These are phyloP conservation scores for Thripadectes ignobilis DNA, from an alignment of 2,797 vertebrate genomes.

Conservation along the genomic window DNA sequence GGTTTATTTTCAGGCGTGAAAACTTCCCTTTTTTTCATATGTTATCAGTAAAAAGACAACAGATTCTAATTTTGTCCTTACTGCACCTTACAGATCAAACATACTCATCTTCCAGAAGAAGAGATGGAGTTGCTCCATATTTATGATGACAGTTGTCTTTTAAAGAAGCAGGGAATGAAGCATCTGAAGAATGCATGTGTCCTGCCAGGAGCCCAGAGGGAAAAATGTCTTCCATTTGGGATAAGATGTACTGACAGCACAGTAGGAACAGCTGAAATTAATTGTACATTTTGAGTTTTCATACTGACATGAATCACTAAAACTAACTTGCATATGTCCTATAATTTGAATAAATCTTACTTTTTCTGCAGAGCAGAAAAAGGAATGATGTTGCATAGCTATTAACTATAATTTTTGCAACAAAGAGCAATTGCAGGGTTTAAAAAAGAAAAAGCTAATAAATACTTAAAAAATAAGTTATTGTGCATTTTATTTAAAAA, in stretches of 20 bases:
- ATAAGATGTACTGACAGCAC: slow-evolving; percentile 10
- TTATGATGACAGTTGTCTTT: slow-evolving; percentile 27
- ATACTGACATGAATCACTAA: background rate
- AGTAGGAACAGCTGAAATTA: slow-evolving; percentile 18
- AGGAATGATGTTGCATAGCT: background rate
- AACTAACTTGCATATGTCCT: background rate
- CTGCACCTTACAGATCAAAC: background rate
- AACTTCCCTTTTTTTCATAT: background rate
- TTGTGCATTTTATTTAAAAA: background rate
- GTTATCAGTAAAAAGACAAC: background rate
- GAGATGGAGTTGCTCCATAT: background rate
- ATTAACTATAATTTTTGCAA: background rate
- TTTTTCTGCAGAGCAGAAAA: background rate
- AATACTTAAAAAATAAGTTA: background rate
- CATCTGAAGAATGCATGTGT: background rate
- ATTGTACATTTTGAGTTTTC: background rate
- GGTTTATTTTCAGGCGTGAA: background rate
- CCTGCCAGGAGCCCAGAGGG: slow-evolving; percentile 24
- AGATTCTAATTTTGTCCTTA: background rate
- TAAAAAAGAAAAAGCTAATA: background rate
- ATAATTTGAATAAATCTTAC: background rate
- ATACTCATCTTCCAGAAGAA: background rate
- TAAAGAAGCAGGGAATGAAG: background rate
- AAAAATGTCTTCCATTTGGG: slow-evolving; percentile 18
- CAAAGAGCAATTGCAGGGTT: background rate